Conservation (phyloP, 2,113 vertebrate species). For the Grantiella picta region DNA sequence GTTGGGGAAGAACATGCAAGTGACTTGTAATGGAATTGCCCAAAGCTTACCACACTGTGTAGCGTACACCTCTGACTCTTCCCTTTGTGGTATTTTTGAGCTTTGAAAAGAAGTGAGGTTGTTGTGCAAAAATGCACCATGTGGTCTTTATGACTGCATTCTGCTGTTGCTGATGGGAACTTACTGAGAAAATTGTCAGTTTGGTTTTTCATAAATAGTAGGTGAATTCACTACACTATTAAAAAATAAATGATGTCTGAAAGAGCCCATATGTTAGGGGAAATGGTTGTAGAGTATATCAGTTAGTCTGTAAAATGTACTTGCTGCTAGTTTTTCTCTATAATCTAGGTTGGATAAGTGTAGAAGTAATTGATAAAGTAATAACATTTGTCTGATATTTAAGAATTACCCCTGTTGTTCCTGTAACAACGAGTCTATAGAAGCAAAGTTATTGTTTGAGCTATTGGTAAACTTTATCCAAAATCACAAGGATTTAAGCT, state of each 20-base stretch:
- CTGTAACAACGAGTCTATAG: not conserved
- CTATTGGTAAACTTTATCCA: not conserved
- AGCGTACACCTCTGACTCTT: not conserved
- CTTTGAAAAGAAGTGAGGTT: conserved; percentile 5
- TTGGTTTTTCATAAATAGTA: not conserved
- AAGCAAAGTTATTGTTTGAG: not conserved
- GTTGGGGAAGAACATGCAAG: not conserved
- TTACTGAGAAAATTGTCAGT: not conserved
- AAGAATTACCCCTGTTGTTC: not conserved
- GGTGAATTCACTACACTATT: not conserved
- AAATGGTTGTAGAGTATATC: not conserved
- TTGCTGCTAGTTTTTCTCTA: not conserved
- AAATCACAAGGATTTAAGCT: not conserved
- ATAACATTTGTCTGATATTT: not conserved
- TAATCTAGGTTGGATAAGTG: not conserved
- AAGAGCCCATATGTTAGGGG: not conserved
- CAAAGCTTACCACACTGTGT: not conserved
- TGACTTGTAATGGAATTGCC: not conserved
- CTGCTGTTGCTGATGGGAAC: not conserved
- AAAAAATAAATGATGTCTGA: not conserved
- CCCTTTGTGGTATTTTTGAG: not conserved
- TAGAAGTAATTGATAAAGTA: not conserved
- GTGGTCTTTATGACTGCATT: not conserved
- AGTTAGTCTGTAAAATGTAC: not conserved
- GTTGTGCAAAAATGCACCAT: not conserved